phyloP scores from a whole-genome alignment of 1,140 invertebrate genomes.

The Tetramorium parvispinum region DNA sequence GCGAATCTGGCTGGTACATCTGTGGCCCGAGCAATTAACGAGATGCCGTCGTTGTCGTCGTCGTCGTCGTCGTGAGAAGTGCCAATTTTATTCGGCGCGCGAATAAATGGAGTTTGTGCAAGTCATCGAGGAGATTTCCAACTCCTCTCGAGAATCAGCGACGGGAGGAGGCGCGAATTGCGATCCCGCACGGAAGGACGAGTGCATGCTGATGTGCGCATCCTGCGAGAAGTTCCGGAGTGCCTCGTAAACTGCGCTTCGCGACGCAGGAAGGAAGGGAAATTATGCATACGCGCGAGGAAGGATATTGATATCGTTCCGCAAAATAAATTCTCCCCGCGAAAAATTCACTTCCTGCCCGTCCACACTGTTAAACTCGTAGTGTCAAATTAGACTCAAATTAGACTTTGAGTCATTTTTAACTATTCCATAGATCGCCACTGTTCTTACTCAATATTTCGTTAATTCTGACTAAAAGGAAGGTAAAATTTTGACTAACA shows the following conservation, averaged over 20 bases:
- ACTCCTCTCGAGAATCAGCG: not conserved
- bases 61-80: constrained; percentile 50
- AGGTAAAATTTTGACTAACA: too few species aligned
- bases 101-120: constrained; percentile 7
- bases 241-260: constrained; percentile 19
- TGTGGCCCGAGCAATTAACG: constrained; percentile 48
- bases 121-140: not conserved
- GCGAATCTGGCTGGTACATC: constrained; percentile 16
- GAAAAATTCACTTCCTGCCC: not conserved
- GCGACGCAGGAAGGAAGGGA: constrained; percentile 24
- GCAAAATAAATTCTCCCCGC: constrained; percentile 17
- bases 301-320: not conserved
- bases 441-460: too few species aligned
- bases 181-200: not conserved
- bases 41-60: not conserved
- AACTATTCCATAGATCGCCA: too few species aligned
- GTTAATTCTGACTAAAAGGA: too few species aligned
- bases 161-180: not conserved
- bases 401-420: too few species aligned
- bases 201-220: not conserved
- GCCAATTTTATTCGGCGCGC: constrained; percentile 36
- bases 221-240: constrained; percentile 4
- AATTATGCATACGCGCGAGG: not conserved
- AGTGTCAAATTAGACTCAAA: too few species aligned
- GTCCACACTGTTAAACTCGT: not conserved